Base-by-base conservation (phyloP, 2,113 vertebrate species). In the Aramus guarauna region DNA sequence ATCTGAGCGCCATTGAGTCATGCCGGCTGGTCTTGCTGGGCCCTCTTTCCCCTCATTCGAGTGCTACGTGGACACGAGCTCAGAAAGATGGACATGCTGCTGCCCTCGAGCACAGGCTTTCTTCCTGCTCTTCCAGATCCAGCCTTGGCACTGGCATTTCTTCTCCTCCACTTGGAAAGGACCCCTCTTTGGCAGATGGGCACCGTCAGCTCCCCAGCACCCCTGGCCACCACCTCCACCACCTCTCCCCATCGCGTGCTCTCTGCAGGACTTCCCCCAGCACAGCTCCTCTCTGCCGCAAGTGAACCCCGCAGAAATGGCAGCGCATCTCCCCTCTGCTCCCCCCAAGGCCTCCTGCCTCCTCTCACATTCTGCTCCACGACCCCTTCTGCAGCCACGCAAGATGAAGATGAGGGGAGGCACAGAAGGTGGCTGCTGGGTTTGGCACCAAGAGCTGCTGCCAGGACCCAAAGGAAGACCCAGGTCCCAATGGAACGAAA, bases 241-340 rank as follows among this genome's bases (percentile, higher is more conserved):
- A 48, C 17, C 11, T n/a, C n/a, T 52, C 14, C 3, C 30, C 37
- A 32, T 53, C 15, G 1, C 36, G 23, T 9, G 6, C 16, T 19
- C 55, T 36, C 19, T 60, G 56, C 34, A 36, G 56, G 24, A 27
- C 37, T 56, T 74, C 5, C 37, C 29, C 30, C 13, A 75, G 24
- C 18, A 29, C 5, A 34, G 32, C 13, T n/a, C 39, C 55, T 59
- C 24, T 59, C 41, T 47, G 34, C 18, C 36, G 55, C 3, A 1
- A 47, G 18, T 22, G 18, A 59, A 36, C 10, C 34, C 41, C 12
- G 6, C 34, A 36, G 41, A 59, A 59, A 59, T 2, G 22, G 18
- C 24, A 59, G 18, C 1, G 0, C 23, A 34, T 56, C 8, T 39
- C 60, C 45, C 21, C 34, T 0, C 1, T 48, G n/a, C 7, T 58